Percentiles rank a stretch among this genome's conserved stretches.
phyloP scores from a whole-genome alignment of 2,888 invertebrate species.

The Escarpia spicata region DNA sequence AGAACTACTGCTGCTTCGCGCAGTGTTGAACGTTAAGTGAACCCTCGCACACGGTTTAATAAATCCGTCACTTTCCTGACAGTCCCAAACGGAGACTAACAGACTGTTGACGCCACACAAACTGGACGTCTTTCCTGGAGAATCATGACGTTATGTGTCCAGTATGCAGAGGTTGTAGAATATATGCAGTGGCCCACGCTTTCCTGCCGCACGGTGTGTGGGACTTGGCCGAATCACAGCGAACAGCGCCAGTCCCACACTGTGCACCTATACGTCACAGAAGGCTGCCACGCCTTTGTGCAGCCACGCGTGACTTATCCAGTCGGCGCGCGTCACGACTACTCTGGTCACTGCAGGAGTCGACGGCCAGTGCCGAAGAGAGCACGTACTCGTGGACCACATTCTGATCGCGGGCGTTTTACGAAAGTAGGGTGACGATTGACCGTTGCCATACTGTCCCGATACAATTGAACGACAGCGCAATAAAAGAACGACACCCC shows the following conservation, averaged over 20 bases:
- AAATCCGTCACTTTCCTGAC: background rate
- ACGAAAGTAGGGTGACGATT: background rate
- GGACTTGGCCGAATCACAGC: slow-evolving; percentile 16
- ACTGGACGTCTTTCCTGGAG: background rate
- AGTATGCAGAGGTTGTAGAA: background rate
- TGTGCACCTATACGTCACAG: background rate
- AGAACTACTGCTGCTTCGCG: background rate
- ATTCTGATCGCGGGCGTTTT: background rate
- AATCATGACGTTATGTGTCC: background rate
- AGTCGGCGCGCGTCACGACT: background rate
- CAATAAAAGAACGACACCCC: background rate
- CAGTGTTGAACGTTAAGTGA: background rate
- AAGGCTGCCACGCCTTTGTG: background rate
- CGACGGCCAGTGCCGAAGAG: background rate
- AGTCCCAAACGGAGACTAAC: background rate
- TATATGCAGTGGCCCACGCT: slow-evolving; percentile 3
- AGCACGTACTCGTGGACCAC: background rate
- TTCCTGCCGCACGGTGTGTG: background rate
- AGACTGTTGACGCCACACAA: background rate
- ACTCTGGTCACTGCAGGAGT: background rate
- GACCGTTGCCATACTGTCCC: background rate
- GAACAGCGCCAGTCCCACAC: background rate
- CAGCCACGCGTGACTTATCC: background rate
- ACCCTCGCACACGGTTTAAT: background rate
- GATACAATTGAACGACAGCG: background rate